Conservation (phyloP, 1,140 invertebrate species). For the Copidosoma floridanum region DNA sequence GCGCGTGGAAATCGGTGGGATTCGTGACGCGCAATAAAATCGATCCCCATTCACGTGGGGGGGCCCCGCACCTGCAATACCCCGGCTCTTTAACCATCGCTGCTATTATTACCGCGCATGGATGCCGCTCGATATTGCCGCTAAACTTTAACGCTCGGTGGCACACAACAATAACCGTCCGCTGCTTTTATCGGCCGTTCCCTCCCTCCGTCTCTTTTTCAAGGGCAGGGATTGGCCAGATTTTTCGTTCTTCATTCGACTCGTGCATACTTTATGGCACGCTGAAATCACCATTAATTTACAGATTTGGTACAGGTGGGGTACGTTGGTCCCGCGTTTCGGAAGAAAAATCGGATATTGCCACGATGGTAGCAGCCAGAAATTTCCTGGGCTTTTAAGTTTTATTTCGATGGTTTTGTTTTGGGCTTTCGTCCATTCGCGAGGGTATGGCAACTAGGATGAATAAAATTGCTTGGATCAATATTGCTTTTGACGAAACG, state of each 20-base stretch:
- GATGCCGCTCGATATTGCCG: constrained; percentile 26
- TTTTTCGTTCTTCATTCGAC: background rate
- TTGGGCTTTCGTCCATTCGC: too few relatives aligned
- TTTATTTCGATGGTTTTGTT: too few relatives aligned
- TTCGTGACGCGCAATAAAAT: constrained; percentile 25
- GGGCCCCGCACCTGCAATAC: background rate
- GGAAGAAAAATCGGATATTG: too few relatives aligned
- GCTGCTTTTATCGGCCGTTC: constrained; percentile 30
- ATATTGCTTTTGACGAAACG: too few relatives aligned
- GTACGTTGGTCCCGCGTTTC: too few relatives aligned
- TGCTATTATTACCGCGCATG: too few relatives aligned
- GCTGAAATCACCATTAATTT: constrained; percentile 12
- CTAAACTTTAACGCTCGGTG: constrained; percentile 35
- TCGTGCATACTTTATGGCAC: background rate
- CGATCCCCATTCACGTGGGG: constrained; percentile 10
- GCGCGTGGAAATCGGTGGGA: constrained; percentile 16
- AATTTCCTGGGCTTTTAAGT: too few relatives aligned
- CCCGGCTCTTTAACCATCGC: background rate
- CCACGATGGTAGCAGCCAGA: too few relatives aligned
- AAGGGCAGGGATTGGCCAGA: background rate
- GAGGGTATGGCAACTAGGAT: too few relatives aligned
- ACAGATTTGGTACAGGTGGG: too few relatives aligned
- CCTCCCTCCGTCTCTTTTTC: too few relatives aligned
- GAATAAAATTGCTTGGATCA: too few relatives aligned
- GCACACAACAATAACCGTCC: constrained; percentile 32